Evolutionary conservation across 2,888 invertebrate species (phyloP), one percentile per base, ranked within the genome.

Genomic region (Gastracanthus pulcherrimus): DNA sequence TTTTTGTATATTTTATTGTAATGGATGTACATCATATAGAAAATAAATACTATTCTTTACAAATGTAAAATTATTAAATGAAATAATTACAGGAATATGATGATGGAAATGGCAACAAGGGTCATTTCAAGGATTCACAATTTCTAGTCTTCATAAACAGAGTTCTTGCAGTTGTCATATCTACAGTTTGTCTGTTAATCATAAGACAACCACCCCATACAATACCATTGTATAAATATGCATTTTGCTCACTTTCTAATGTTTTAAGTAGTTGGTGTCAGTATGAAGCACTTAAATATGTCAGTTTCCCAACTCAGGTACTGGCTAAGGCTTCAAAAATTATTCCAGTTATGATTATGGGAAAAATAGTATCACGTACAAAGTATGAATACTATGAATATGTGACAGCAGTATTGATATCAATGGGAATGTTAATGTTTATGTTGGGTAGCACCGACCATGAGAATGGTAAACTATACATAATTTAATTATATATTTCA

Each of bases 211-310:
- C 95, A 0, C 93, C 95, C 19, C 96, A 97, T 88, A 94, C 94
- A 31, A 96, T 97, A 75, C 99, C 99, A 0, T 93, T 98, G 13
- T 98, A 98, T 92, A 97, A 98, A 92, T 99, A 98, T 92, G 96
- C 97, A 0, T 99, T 96, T 93, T 98, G 98, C 89, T 98, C 99
- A 3, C 95, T 99, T 88, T 98, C 98, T 19, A 99, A 99, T 92
- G 97, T 99, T 84, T 95, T 99, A 94, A 98, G 98, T 90, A 98
- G 98, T 67, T 99, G 99, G 99, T 99, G 98, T 92, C 99, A 99
- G 92, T 99, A 99, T 91, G 99, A 99, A 92, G 99, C 99, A 29
- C 93, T 99, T 64, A 99, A 99, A 92, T 99, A 96, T 92, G 98
- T 99, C 88, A 98, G 97, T 89, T 99, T 99, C 91, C 99, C 99